Percentiles rank a stretch among this genome's conserved stretches.
These are phyloP conservation scores for Ostrea edulis DNA, from an alignment of 1,140 invertebrate genomes.

Conservation along the genomic window DNA sequence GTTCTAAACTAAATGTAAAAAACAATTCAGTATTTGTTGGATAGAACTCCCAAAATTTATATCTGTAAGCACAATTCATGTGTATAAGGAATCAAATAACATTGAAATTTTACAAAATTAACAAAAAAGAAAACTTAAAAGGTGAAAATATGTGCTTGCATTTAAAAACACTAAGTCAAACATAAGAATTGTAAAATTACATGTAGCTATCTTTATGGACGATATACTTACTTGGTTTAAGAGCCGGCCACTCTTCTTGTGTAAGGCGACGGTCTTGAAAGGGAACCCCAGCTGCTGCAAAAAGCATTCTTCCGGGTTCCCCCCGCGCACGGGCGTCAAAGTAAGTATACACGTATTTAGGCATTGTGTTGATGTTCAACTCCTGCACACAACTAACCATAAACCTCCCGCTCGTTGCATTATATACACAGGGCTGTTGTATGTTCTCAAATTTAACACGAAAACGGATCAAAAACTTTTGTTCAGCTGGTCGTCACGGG, in stretches of 20 bases:
- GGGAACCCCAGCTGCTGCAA: conserved; percentile 63
- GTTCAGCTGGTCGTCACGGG: too few relatives aligned
- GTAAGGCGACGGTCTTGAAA: conserved; percentile 72
- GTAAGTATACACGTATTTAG: conserved; percentile 69
- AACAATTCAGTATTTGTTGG: background rate
- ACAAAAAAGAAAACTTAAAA: background rate
- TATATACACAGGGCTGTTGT: too few relatives aligned
- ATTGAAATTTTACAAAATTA: background rate
- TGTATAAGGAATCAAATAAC: background rate
- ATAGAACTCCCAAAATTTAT: too few relatives aligned
- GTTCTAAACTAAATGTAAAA: background rate
- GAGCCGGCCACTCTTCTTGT: conserved; percentile 58
- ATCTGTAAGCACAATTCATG: too few relatives aligned
- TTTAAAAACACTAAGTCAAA: background rate
- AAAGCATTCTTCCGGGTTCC: conserved; percentile 69
- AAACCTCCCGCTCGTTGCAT: too few relatives aligned
- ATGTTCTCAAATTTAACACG: too few relatives aligned
- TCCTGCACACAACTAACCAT: background rate
- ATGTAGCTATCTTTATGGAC: background rate
- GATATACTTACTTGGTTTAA: conserved; percentile 5
- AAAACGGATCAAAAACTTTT: too few relatives aligned
- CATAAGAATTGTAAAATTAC: background rate
- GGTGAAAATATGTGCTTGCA: background rate
- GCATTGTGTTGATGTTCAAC: conserved; percentile 51
- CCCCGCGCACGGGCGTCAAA: conserved; percentile 70